Evolutionary conservation across 2,113 vertebrate genomes (phyloP).

Genomic region (Alligator mississippiensis): DNA sequence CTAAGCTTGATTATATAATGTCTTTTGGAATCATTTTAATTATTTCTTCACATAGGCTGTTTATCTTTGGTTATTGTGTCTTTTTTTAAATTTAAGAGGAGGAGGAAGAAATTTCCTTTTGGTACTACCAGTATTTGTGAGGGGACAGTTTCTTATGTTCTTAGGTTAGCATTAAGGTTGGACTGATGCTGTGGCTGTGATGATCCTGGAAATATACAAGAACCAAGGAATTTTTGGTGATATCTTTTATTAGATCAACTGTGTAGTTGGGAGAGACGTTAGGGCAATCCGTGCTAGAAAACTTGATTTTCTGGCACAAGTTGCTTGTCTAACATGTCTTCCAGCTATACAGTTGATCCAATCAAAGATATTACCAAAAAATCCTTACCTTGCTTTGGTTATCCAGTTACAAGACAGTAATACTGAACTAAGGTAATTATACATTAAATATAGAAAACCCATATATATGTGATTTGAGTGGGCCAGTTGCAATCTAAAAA

Average conservation of each 20-base stretch:
- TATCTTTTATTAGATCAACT: no score
- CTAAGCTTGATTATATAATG: not conserved
- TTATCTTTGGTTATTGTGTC: not conserved
- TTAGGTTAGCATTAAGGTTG: no score
- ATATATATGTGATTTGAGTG: rapidly evolving
- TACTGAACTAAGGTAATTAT: not conserved
- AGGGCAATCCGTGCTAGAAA: no score
- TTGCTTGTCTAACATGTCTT: no score
- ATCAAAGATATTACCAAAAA: not conserved
- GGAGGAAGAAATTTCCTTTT: not conserved
- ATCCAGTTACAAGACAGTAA: not conserved
- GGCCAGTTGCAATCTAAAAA: not conserved
- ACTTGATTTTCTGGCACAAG: no score
- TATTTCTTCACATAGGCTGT: not conserved
- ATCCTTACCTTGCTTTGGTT: not conserved
- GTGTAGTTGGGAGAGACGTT: no score
- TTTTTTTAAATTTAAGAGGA: not conserved
- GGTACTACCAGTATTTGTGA: not conserved
- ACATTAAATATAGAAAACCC: not conserved
- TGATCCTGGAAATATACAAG: no score
- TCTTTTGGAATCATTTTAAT: not conserved
- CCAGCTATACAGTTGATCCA: no score
- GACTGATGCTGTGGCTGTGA: no score
- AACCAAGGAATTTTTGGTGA: no score
- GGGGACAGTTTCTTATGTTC: not conserved